Percentiles rank a stretch among this genome's conserved stretches.
phyloP scores from a whole-genome alignment of 2,113 vertebrate genomes.

The Zingel zingel region DNA sequence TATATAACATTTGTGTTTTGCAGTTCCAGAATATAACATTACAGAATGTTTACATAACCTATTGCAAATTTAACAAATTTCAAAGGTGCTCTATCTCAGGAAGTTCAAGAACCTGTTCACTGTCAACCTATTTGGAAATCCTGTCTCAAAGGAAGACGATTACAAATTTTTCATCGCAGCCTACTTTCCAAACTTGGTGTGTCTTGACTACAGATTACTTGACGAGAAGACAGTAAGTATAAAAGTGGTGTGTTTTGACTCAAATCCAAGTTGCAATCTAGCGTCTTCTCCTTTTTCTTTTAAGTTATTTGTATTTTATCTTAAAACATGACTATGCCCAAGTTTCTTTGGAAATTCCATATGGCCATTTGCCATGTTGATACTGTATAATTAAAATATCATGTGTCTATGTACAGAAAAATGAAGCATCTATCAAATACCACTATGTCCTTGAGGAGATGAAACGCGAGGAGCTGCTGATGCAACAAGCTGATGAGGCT shows the following conservation, averaged over 20 bases:
- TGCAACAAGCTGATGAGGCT: conserved; percentile 63
- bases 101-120: conserved; percentile 85
- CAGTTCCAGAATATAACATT: background rate
- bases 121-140: conserved; percentile 89
- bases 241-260: background rate
- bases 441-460: conserved; percentile 77
- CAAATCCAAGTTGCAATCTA: background rate
- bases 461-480: conserved; percentile 74
- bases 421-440: conserved; percentile 80
- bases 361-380: background rate
- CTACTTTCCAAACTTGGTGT: conserved; percentile 87
- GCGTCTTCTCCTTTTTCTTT: background rate
- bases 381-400: background rate
- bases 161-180: conserved; percentile 86
- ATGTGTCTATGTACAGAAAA: conserved; percentile 77
- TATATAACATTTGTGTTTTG: background rate
- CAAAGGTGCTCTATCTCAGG: conserved; percentile 89
- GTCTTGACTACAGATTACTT: conserved; percentile 88
- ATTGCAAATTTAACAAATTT: conserved; percentile 9
- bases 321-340: background rate
- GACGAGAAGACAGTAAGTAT: conserved; percentile 84
- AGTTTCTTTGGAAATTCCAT: background rate
- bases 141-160: conserved; percentile 78
- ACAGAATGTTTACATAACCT: background rate
- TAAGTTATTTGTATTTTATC: background rate